phyloP scores from a whole-genome alignment of 2,113 vertebrate species.

The Ptilonorhynchus violaceus region DNA sequence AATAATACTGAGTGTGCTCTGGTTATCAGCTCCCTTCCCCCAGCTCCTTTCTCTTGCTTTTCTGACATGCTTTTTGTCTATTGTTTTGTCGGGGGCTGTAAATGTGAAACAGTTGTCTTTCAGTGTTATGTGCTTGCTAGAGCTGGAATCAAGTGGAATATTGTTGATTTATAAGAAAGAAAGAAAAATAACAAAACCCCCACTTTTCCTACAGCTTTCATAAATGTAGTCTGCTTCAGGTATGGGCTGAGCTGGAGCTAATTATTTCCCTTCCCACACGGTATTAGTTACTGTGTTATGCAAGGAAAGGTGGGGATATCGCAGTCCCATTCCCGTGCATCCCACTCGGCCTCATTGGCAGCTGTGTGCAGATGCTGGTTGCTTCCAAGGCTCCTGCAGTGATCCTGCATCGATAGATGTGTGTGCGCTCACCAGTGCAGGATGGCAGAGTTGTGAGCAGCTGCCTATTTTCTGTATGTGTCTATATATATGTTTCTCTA shows the following conservation, averaged over 20 bases:
- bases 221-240: neutral
- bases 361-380: neutral
- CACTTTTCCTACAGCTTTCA: neutral
- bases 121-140: slow-evolving; percentile 45
- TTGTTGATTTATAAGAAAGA: slow-evolving; percentile 32
- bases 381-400: neutral
- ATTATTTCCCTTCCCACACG: slow-evolving; percentile 30
- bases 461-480: rapidly evolving
- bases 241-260: neutral
- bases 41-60: slow-evolving; percentile 43
- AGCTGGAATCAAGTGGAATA: slow-evolving; percentile 52
- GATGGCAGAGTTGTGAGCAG: neutral
- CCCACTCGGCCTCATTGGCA: neutral
- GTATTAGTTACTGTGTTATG: neutral
- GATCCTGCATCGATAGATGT: neutral
- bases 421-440: neutral
- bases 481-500: rapidly evolving
- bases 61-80: slow-evolving; percentile 68
- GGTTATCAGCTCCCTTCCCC: slow-evolving; percentile 63
- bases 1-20: slow-evolving; percentile 65
- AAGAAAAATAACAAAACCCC: neutral
- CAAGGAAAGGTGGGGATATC: neutral
- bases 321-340: neutral
- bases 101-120: slow-evolving; percentile 63
- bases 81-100: slow-evolving; percentile 55